Base-by-base conservation (phyloP, 2,888 invertebrate species). In the Acrocyrtus sp. region DNA sequence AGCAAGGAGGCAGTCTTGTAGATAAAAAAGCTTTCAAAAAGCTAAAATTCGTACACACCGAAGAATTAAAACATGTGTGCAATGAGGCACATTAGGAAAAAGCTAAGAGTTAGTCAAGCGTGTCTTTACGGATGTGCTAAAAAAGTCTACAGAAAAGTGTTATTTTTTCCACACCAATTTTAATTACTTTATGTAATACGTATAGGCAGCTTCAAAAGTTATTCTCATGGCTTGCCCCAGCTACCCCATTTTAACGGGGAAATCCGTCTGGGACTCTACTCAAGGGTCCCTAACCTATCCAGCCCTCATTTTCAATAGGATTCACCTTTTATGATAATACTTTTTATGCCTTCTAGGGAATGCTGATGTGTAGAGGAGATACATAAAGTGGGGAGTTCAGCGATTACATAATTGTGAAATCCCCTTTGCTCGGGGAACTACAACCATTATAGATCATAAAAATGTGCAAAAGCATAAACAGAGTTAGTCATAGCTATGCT, bases 281-380 rank as follows among this genome's bases (percentile, higher is more conserved):
- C 41, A 69, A 54, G 62, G 62, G 63, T 65, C 63, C 63, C 63
- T 47, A 39, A 65, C 50, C 50, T 47, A 70, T 70, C 70, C 70
- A 70, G 70, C 17, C 70, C 70, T 57, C 50, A 70, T 70, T 70
- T n/a, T 70, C 29, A 70, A 70, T 63, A 70, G 70, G 70, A 70
- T 63, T 56, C 57, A 34, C 34, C 19, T 27, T 50, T 54, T 45
- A 27, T 47, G 47, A 21, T n/a, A n/a, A 29, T 22, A 10, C 39
- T 41, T 41, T 54, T 27, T 27, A 41, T 45, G 12, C 22, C 29
- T 27, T 34, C 43, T 27, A 12, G n/a, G 26, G 51, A 21, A 19
- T 41, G 17, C 26, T 39, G 24, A 53, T 60, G 27, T 21, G 21
- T 34, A 51, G 2, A 41, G 24, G 17, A 29, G 29, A 22, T 27